Evolutionary conservation across 1,140 invertebrate genomes (phyloP).

Genomic region (Probaryconus sp.): DNA sequence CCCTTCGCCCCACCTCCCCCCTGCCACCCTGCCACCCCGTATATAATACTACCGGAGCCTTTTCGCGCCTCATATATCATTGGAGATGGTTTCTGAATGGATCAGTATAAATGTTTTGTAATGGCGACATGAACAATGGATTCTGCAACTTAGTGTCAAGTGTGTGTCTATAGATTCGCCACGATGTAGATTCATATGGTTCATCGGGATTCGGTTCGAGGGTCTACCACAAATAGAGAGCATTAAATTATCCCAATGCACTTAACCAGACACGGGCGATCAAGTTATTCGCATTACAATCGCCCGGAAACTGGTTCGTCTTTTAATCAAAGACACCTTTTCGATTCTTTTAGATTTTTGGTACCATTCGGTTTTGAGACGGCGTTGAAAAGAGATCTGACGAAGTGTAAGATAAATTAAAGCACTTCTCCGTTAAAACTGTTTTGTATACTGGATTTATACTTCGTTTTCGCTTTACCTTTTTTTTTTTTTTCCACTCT

Average conservation of each 20-base stretch:
- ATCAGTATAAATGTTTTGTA: conserved; percentile 61
- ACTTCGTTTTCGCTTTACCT: too few relatives aligned
- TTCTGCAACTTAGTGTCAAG: conserved; percentile 20
- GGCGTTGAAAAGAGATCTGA: too few relatives aligned
- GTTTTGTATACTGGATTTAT: too few relatives aligned
- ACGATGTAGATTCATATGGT: conserved; percentile 46
- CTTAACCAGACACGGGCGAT: conserved; percentile 27
- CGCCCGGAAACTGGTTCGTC: too few relatives aligned
- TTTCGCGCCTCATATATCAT: conserved; percentile 53
- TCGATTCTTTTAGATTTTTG: too few relatives aligned
- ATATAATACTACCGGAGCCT: conserved; percentile 44
- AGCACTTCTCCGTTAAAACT: too few relatives aligned
- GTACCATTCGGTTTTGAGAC: too few relatives aligned
- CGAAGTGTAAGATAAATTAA: too few relatives aligned
- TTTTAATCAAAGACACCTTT: too few relatives aligned
- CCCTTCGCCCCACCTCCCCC: too few relatives aligned
- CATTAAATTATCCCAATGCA: conserved; percentile 50
- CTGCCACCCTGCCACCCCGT: too few relatives aligned
- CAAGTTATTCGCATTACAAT: conserved; percentile 24
- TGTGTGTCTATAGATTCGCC: conserved; percentile 23
- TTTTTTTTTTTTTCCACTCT: too few relatives aligned
- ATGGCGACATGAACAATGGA: conserved; percentile 43
- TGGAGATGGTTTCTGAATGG: conserved; percentile 53
- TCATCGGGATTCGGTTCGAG: conserved; percentile 54
- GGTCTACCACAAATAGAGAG: conserved; percentile 55